Conservation (phyloP, 2,797 vertebrate genomes). For the Leucoraja ocellata region DNA sequence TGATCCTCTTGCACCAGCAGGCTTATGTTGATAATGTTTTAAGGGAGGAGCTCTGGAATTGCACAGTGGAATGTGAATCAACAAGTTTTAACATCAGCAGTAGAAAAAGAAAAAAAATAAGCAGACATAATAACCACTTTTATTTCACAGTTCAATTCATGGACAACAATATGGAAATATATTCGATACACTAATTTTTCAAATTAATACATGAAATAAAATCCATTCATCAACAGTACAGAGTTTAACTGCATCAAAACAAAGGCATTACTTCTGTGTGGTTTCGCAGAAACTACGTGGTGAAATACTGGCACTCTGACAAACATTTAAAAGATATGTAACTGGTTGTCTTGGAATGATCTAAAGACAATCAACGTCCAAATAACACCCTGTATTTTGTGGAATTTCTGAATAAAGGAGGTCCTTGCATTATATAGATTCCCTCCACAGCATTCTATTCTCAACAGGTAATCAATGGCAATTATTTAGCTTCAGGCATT, state of each 20-base stretch:
- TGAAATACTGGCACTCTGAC: neutral
- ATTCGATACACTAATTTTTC: neutral
- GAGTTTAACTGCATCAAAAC: neutral
- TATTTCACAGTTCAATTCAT: neutral
- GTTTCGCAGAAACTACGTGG: neutral
- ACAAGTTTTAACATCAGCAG: constrained; percentile 61
- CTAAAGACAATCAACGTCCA: neutral
- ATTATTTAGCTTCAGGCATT: neutral
- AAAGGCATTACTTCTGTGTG: neutral
- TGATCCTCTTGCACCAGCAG: neutral
- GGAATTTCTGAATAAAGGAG: neutral
- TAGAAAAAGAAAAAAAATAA: constrained; percentile 51
- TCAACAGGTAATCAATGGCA: neutral
- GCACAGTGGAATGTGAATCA: constrained; percentile 63
- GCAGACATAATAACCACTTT: constrained; percentile 38
- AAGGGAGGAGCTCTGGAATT: constrained; percentile 53
- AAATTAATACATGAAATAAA: neutral
- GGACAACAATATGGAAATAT: neutral
- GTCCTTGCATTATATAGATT: neutral
- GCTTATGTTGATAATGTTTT: neutral
- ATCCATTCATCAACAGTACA: neutral
- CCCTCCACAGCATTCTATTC: neutral
- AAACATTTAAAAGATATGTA: neutral
- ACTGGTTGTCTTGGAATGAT: neutral
- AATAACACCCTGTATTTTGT: neutral